Evolutionary conservation across 2,888 invertebrate genomes (phyloP), one percentile per base, ranked within the genome.

Genomic region (Mesopsocus fuscifrons): DNA sequence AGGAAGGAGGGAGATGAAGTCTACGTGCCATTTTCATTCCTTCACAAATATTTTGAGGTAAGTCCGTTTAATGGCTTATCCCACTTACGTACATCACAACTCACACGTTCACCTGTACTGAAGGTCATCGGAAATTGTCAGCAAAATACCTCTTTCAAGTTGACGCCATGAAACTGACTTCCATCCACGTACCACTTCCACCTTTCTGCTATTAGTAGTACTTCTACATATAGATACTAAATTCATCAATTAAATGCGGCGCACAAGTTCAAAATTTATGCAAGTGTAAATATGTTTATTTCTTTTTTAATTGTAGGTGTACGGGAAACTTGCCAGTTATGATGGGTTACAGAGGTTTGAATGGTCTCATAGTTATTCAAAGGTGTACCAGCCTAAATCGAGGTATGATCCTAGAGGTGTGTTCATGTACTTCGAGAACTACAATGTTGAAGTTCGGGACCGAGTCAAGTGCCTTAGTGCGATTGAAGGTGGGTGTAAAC

Each of bases 381-480:
- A 84, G 61, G 76, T 92, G 5, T 88, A 88, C 57, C 76, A 79
- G 52, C 91, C 91, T 0, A 83, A 83, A 58, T 78, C 77, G 26
- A 80, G 77, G 52, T 97, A 98, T 61, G 80, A 89, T 56, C 77
- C 94, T 0, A 71, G 74, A 18, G 92, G 92, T 2, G 78, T 87
- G 0, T 98, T 92, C 61, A 85, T 92, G 65, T 92, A 92, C 48
- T 98, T 98, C 63, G 92, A 91, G 57, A 89, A 92, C 59, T 97
- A 95, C 63, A 95, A 94, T 60, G 97, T 98, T 1, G 97, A 97
- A 66, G 83, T 87, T 3, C 67, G 97, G 42, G 92, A 94, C 55
- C 68, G 95, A 45, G 97, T 98, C 1, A 91, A 94, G 61, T 95
- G 94, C 60, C 81, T 98, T 52, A 91, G 87, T 61, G 95, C 84